Evolutionary conservation across 1,140 invertebrate species (phyloP), one percentile per base, ranked within the genome.

Genomic region (Cylas formicarius): DNA sequence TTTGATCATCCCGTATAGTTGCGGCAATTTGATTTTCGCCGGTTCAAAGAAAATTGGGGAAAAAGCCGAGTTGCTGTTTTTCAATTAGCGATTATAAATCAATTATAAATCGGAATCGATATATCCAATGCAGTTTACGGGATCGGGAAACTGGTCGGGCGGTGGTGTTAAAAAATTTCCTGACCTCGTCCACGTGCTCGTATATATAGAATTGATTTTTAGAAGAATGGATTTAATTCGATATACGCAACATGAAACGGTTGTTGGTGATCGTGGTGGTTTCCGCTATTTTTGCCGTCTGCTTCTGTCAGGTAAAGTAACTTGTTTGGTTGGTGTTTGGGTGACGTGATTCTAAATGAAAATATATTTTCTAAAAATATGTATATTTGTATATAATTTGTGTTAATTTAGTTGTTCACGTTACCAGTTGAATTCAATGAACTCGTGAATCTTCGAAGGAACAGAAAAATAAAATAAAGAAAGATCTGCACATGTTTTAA

Each of bases 201-300:
- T 45, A 46, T 46, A 46, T 31, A 46, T 39, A 46, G 35, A 46
- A 46, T 32, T 44, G 29, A 27, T 39, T 23, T 46, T 46, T 14
- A 26, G 28, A 37, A 44, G 22, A 37, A 21, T 16, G 31, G 8
- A 20, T 44, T 44, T 44, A 44, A 44, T 36, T 37, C 34, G 21
- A 11, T 9, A 19, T 37, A 31, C 23, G 36, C 14, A 46, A 39
- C 33, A 38, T 39, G 35, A 39, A 23, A 17, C 18, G 20, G 21
- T 14, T 46, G 28, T 46, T 46, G 20, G 34, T 33, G 20, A 13
- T 46, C 26, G 24, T 37, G 26, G 20, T 46, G 10, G 27, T 39
- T 46, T 32, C 40, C 8, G 44, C 35, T 10, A 29, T 32, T 11
- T 17, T 39, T 23, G 32, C 35, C 26, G 27, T 22, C 8, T 24